Percentiles rank a stretch among this genome's conserved stretches.
phyloP scores from a whole-genome alignment of 30 jellyfish, hydroid and myxozoan species.

The Pelagia noctiluca region DNA sequence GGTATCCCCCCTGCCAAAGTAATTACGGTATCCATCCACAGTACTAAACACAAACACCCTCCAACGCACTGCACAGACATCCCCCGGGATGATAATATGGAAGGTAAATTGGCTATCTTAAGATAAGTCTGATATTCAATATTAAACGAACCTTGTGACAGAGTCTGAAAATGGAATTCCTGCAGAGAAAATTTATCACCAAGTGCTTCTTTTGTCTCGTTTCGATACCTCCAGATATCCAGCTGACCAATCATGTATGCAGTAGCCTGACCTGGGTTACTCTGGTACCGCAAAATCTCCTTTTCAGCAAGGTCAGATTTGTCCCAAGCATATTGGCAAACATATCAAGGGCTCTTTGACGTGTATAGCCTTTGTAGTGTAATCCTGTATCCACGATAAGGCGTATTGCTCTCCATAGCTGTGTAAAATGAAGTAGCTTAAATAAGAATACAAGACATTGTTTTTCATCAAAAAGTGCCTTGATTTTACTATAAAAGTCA shows the following conservation, averaged over 20 bases:
- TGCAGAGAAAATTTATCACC: slow-evolving; percentile 77
- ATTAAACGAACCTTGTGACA: slow-evolving; percentile 92
- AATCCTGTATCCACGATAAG: slow-evolving; percentile 98
- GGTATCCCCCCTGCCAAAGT: too few species aligned
- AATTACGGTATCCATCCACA: too few species aligned
- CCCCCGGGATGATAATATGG: too few species aligned
- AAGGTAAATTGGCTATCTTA: too few species aligned
- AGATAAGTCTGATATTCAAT: too few species aligned
- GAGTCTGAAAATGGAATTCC: slow-evolving; percentile 96
- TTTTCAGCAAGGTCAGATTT: slow-evolving; percentile 91
- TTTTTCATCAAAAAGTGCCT: too few species aligned
- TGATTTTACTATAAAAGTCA: too few species aligned
- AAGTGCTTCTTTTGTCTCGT: slow-evolving; percentile 69
- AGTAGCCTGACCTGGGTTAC: slow-evolving; percentile 99
- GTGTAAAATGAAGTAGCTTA: too few species aligned
- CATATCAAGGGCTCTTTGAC: slow-evolving; percentile 81
- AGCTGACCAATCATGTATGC: slow-evolving; percentile 99
- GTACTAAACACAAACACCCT: too few species aligned
- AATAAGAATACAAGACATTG: too few species aligned
- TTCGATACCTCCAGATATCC: slow-evolving; percentile 87
- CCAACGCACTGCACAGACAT: too few species aligned
- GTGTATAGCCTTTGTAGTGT: slow-evolving; percentile 86
- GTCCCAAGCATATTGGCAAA: slow-evolving; percentile 98
- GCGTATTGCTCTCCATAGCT: slow-evolving; percentile 99
- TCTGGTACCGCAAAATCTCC: slow-evolving; percentile 96